Conservation (phyloP, 2,797 vertebrate species). For the Cynodonichthys magdalenae region DNA sequence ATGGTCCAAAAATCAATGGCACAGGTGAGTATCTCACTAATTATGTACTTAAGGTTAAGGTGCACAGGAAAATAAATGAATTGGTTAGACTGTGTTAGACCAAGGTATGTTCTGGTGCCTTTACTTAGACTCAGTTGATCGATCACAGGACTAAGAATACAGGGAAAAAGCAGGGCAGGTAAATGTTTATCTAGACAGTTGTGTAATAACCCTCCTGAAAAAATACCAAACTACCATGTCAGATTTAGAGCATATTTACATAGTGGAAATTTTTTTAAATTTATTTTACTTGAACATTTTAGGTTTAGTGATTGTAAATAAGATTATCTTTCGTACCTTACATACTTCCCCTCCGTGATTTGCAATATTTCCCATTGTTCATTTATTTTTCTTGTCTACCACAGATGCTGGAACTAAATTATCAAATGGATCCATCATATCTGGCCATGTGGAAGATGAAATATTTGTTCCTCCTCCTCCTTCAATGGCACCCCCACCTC, state of each 20-base stretch:
- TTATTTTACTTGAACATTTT: background rate
- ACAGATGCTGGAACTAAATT: conserved; percentile 56
- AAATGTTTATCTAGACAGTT: conserved; percentile 67
- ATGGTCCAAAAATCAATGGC: conserved; percentile 61
- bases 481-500: conserved; percentile 74
- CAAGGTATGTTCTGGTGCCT: conserved; percentile 22
- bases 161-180: conserved; percentile 44
- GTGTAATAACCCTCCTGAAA: conserved; percentile 46
- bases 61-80: conserved; percentile 3
- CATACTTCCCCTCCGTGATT: background rate
- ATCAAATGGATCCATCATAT: conserved; percentile 63
- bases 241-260: conserved; percentile 38
- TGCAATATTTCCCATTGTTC: background rate
- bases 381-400: conserved; percentile 20
- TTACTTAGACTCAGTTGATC: conserved; percentile 30
- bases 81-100: conserved; percentile 21
- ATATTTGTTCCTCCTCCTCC: conserved; percentile 80
- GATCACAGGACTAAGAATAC: conserved; percentile 34
- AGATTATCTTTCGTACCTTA: background rate
- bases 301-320: background rate
- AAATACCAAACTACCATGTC: conserved; percentile 20
- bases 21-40: conserved; percentile 67
- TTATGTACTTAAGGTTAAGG: conserved; percentile 34
- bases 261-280: conserved; percentile 43
- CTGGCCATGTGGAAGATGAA: conserved; percentile 60